Evolutionary conservation across 2,797 vertebrate genomes (phyloP).

Genomic region (Sebastiscus albofasciatus): DNA sequence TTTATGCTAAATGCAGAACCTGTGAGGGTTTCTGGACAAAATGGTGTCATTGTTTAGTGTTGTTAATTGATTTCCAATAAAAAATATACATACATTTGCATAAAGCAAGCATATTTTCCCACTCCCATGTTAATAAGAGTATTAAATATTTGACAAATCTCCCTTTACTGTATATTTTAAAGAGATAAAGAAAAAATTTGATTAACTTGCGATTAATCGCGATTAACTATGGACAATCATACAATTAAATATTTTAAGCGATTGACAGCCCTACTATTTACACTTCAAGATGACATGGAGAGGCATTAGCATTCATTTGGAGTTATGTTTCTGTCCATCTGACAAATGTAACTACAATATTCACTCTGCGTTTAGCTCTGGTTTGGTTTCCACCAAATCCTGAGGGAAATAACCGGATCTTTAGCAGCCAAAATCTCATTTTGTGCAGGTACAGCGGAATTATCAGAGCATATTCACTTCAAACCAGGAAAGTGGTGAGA

Average conservation of each 20-base stretch:
- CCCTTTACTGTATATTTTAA: no score
- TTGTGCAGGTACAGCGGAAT: neutral
- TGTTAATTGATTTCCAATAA: no score
- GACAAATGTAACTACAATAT: neutral
- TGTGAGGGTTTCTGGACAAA: no score
- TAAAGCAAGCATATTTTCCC: no score
- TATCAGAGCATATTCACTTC: neutral
- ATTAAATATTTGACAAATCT: no score
- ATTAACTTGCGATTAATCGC: neutral
- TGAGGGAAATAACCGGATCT: neutral
- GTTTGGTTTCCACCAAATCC: neutral
- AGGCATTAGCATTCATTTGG: neutral
- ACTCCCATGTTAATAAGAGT: no score
- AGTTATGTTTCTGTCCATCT: neutral
- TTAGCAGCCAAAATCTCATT: neutral
- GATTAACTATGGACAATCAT: no score
- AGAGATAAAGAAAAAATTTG: rapidly evolving
- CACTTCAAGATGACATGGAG: neutral
- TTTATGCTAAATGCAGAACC: no score
- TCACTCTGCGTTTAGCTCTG: neutral
- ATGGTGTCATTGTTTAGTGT: no score
- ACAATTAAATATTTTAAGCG: neutral
- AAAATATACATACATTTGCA: no score
- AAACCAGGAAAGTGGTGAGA: no score
- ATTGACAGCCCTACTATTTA: neutral